These are phyloP conservation scores for Macropis europaea DNA, from an alignment of 2,888 invertebrate genomes.

Conservation along the genomic window DNA sequence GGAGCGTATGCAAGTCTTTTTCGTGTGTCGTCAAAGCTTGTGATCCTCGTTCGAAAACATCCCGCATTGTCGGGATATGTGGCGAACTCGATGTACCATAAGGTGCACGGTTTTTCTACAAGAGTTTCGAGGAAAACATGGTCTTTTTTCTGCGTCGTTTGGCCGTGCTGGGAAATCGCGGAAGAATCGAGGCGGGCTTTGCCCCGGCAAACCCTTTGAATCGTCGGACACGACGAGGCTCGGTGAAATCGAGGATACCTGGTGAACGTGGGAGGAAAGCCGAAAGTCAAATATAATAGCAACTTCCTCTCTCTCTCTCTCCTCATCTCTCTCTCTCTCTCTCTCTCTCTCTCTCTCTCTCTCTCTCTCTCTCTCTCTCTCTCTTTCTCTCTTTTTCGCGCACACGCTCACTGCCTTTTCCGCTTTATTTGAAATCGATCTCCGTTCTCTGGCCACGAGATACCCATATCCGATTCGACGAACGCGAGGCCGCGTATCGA, in stretches of 20 bases:
- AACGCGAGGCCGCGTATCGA: slow-evolving; percentile 40
- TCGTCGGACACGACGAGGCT: neutral
- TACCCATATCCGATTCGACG: slow-evolving; percentile 54
- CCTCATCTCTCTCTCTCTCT: neutral
- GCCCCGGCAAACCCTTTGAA: slow-evolving; percentile 43
- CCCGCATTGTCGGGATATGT: neutral
- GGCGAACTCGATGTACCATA: too few species aligned
- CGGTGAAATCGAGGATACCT: slow-evolving; percentile 44
- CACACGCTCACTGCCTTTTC: slow-evolving; percentile 32
- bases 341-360: neutral
- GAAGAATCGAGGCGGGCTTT: slow-evolving; percentile 5
- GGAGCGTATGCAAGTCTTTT: too few species aligned
- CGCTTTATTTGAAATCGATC: slow-evolving; percentile 64
- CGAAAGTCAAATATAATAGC: slow-evolving; percentile 63
- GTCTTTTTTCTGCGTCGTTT: neutral
- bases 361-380: slow-evolving; percentile 2
- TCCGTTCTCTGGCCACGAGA: slow-evolving; percentile 33
- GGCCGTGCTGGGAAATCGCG: neutral
- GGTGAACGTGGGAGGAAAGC: slow-evolving; percentile 50
- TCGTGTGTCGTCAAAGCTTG: too few species aligned
- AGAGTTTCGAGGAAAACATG: neutral
- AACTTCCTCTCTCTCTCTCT: neutral
- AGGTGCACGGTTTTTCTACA: slow-evolving; percentile 4
- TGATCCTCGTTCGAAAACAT: too few species aligned
- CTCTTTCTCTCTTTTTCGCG: neutral